These are phyloP conservation scores for Poeciliopsis occidentalis DNA, from an alignment of 2,113 vertebrate genomes.

Conservation along the genomic window DNA sequence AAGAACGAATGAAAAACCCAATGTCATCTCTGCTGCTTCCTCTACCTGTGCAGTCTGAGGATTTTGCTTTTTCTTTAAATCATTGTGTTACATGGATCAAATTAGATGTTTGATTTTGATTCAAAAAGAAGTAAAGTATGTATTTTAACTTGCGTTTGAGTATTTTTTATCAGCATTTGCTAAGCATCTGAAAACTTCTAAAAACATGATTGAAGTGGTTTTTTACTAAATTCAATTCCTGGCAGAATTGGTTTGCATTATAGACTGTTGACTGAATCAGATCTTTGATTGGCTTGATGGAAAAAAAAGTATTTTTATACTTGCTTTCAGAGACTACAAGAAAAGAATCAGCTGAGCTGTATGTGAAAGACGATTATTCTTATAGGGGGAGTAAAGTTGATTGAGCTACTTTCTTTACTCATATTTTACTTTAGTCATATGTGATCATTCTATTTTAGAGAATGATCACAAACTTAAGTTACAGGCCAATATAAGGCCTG, in stretches of 20 bases:
- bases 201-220: neutral
- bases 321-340: neutral
- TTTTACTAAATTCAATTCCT: neutral
- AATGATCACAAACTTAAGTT: neutral
- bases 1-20: slow-evolving; percentile 15
- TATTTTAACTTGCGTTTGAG: slow-evolving; percentile 10
- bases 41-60: slow-evolving; percentile 7
- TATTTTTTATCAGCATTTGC: slow-evolving; percentile 13
- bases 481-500: neutral
- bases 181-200: neutral
- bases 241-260: neutral
- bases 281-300: neutral
- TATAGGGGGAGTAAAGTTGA: neutral
- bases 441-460: too few relatives aligned
- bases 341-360: neutral
- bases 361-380: neutral
- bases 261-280: neutral
- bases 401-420: neutral
- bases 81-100: slow-evolving; percentile 12
- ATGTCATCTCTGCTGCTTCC: slow-evolving; percentile 20
- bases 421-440: neutral
- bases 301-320: neutral
- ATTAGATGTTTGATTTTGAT: slow-evolving; percentile 31
- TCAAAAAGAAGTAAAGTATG: slow-evolving; percentile 46
- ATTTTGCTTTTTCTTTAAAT: slow-evolving; percentile 24